These are phyloP conservation scores for Labia minor DNA, from an alignment of 2,888 invertebrate species.

Conservation along the genomic window DNA sequence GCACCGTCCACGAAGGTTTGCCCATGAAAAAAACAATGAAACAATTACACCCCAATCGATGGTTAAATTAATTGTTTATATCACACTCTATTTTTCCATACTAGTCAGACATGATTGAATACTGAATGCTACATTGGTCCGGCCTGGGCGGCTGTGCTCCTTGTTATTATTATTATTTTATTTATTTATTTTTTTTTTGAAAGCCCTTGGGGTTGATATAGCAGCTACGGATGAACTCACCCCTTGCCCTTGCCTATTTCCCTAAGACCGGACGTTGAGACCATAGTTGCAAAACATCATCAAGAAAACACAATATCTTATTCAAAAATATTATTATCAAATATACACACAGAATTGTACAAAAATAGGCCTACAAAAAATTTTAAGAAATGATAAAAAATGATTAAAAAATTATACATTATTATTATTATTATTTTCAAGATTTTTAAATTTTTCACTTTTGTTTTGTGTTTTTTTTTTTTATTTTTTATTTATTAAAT, in stretches of 20 bases:
- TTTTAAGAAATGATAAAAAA: neutral
- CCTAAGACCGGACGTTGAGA: neutral
- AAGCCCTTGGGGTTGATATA: too few species aligned
- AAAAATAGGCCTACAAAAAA: constrained; percentile 6
- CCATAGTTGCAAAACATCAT: constrained; percentile 13
- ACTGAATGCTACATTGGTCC: neutral
- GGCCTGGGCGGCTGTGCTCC: neutral
- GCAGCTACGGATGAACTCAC: neutral
- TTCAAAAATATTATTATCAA: constrained; percentile 8
- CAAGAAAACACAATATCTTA: constrained; percentile 3
- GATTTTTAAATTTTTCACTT: too few species aligned
- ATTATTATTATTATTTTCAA: too few species aligned
- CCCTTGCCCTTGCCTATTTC: neutral
- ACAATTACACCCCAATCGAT: neutral
- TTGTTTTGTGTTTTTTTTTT: too few species aligned
- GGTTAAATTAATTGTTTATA: too few species aligned
- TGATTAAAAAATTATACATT: neutral
- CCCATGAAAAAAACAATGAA: neutral
- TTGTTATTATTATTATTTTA: too few species aligned
- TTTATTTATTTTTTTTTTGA: too few species aligned
- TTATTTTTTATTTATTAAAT: too few species aligned
- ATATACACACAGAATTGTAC: neutral
- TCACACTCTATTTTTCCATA: too few species aligned
- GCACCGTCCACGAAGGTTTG: neutral
- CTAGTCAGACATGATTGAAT: too few species aligned